Evolutionary conservation across 2,888 invertebrate genomes (phyloP).

Genomic region (Himalopsyche kuldschensis): DNA sequence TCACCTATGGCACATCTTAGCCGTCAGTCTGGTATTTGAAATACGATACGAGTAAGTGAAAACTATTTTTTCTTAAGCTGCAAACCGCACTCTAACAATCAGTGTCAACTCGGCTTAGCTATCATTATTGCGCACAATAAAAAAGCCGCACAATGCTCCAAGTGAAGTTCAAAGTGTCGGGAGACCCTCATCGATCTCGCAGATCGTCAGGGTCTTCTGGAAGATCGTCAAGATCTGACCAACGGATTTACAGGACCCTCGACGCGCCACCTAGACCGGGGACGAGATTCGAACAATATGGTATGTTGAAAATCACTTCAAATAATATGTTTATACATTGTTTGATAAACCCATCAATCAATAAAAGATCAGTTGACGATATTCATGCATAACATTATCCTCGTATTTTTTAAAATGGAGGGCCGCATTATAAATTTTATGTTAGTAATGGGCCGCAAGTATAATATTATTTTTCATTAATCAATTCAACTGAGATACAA

Average conservation of each 20-base stretch:
- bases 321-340: no score
- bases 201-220: not conserved
- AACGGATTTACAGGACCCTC: constrained; percentile 21
- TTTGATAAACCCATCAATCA: no score
- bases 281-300: constrained; percentile 16
- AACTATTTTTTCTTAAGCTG: not conserved
- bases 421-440: no score
- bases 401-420: no score
- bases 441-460: no score
- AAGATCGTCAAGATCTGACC: not conserved
- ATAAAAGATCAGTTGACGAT: no score
- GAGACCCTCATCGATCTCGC: constrained; percentile 49
- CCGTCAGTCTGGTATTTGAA: not conserved
- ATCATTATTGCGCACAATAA: not conserved
- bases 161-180: constrained; percentile 56
- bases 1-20: not conserved
- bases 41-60: not conserved
- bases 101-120: not conserved
- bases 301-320: constrained; percentile 1
- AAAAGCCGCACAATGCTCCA: constrained; percentile 49
- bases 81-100: not conserved
- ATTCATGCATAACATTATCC: no score
- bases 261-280: constrained; percentile 25
- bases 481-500: no score
- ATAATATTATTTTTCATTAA: no score